Evolutionary conservation across 2,888 invertebrate genomes (phyloP).

Genomic region (Sphecodes monilicornis): DNA sequence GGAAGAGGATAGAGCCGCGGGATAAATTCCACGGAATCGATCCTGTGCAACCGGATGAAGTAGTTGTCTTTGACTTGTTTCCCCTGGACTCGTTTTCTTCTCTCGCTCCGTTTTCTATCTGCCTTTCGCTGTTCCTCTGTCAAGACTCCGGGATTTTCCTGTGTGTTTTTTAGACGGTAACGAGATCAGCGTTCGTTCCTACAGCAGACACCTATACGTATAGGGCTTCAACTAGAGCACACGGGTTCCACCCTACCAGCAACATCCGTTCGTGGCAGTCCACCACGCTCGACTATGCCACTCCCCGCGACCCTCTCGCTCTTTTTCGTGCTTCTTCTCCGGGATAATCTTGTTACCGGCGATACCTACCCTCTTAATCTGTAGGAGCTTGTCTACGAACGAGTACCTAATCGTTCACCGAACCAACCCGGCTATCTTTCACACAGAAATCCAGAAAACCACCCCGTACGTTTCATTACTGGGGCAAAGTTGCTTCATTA

Average conservation of each 20-base stretch:
- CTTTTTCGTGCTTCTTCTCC: slow-evolving; percentile 54
- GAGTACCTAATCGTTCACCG: slow-evolving; percentile 75
- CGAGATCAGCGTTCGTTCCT: slow-evolving; percentile 76
- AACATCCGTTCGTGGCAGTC: slow-evolving; percentile 57
- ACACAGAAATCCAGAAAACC: slow-evolving; percentile 41
- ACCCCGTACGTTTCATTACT: slow-evolving; percentile 31
- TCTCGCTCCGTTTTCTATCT: not conserved
- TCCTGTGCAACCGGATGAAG: slow-evolving; percentile 31
- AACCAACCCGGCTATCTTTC: slow-evolving; percentile 52
- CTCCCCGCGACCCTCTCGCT: slow-evolving; percentile 1
- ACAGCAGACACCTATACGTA: slow-evolving; percentile 70
- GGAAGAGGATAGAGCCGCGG: not conserved
- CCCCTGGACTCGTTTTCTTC: not conserved
- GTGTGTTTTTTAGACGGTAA: slow-evolving; percentile 72
- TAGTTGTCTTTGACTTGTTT: slow-evolving; percentile 21
- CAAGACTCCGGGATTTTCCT: slow-evolving; percentile 48
- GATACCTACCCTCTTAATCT: slow-evolving; percentile 79
- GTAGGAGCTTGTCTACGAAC: slow-evolving; percentile 71
- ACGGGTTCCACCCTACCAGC: slow-evolving; percentile 62
- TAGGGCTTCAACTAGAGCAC: slow-evolving; percentile 81
- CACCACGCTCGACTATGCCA: slow-evolving; percentile 44
- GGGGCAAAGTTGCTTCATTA: slow-evolving; percentile 33
- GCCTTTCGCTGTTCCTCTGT: slow-evolving; percentile 4
- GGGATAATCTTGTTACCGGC: slow-evolving; percentile 81
- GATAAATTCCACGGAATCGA: slow-evolving; percentile 42